Base-by-base conservation (phyloP, 2,888 invertebrate genomes). In the Metopia argyrocephala region DNA sequence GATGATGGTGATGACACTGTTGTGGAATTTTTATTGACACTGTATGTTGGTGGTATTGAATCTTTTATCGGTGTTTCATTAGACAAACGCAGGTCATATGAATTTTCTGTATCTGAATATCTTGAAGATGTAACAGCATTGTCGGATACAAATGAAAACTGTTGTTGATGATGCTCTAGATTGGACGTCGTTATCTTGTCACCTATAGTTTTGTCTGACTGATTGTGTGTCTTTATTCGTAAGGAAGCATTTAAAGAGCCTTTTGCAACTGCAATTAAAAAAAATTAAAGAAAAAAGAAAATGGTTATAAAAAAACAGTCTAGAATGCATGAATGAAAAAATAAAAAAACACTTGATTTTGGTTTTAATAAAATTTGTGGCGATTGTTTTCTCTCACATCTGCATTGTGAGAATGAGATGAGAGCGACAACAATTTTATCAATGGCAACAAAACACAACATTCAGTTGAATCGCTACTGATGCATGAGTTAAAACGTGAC, bases 211-310 rank as follows among this genome's bases (percentile, higher is more conserved):
- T 31, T 52, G 5, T 52, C 65, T 6, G 9, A n/a, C 46, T 38
- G 25, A 27, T 46, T 68, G 38, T 46, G 27, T 3, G n/a, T 18
- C 38, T 61, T 57, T n/a, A 59, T 69, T 25, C 76, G 78, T 56
- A 81, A 21, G 23, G 76, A 31, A 18, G 76, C 66, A 82, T 79
- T 86, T 76, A 78, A 28, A n/a, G 86, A 84, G 75, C 86, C 83
- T 59, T 85, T 85, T 68, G 84, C 79, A 83, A 84, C 87, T 87
- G 84, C 18, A 85, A 86, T 38, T 20, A 23, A 20, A 21, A 70
- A 57, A 69, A 27, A n/a, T n/a, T 57, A 18, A 64, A 54, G 38
- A 0, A 75, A 23, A 62, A 21, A 7, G 20, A 23, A 46, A 7
- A n/a, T n/a, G n/a, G n/a, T n/a, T n/a, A n/a, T n/a, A n/a, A n/a